Conservation (phyloP, 2,113 vertebrate genomes). For the Elanus axillaris region DNA sequence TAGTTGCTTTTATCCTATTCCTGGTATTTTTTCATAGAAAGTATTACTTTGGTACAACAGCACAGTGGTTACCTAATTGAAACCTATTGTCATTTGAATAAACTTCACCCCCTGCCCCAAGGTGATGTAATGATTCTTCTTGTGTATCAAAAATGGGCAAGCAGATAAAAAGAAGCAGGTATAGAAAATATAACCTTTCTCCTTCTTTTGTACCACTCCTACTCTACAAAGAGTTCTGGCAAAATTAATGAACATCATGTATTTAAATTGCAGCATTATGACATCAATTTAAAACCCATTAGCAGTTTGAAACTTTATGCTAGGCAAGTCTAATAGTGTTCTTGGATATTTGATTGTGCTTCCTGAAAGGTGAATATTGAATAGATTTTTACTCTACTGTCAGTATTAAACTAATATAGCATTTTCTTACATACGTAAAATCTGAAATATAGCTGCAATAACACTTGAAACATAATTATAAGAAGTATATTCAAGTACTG, state of each 20-base stretch:
- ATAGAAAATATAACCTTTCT: slow-evolving; percentile 4
- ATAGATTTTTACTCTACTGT: slow-evolving; percentile 23
- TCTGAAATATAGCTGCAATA: slow-evolving; percentile 60
- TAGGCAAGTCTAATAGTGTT: slow-evolving; percentile 48
- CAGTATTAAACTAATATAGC: slow-evolving; percentile 64
- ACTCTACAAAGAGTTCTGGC: slow-evolving; percentile 5
- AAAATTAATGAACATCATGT: slow-evolving; percentile 63
- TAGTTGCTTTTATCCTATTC: neutral
- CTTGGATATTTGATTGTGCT: slow-evolving; percentile 59
- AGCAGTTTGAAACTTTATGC: slow-evolving; percentile 56
- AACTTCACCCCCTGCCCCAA: neutral
- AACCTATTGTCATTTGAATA: neutral
- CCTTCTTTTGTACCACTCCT: neutral
- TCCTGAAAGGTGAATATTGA: slow-evolving; percentile 63
- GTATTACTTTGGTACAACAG: neutral
- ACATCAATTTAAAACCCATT: slow-evolving; percentile 68
- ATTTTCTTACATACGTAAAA: slow-evolving; percentile 37
- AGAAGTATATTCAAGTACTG: slow-evolving; percentile 25
- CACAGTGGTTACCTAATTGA: neutral
- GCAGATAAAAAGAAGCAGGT: neutral
- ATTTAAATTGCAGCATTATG: slow-evolving; percentile 64
- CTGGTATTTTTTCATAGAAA: neutral
- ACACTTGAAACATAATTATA: slow-evolving; percentile 53
- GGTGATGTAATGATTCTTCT: neutral
- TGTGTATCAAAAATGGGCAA: neutral